Conservation (phyloP, 1,140 invertebrate genomes). For the Diabrotica virgifera region DNA sequence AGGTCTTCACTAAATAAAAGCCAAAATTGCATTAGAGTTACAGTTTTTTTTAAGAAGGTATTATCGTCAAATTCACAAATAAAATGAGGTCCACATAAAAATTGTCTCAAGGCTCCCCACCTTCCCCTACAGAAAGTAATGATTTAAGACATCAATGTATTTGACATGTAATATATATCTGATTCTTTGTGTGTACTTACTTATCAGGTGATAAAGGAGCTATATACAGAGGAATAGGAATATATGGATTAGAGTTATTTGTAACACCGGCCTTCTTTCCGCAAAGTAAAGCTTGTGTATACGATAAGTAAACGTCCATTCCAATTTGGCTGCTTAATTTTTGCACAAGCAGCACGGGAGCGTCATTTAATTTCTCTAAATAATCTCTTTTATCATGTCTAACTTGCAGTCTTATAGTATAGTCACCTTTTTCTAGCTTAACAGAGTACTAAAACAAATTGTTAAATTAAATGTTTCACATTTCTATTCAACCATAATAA, state of each 20-base stretch:
- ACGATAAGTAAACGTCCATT: conserved; percentile 69
- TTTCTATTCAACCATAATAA: too few species aligned
- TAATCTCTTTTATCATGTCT: conserved; percentile 84
- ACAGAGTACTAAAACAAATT: conserved; percentile 67
- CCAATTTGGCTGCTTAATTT: conserved; percentile 70
- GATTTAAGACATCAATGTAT: too few species aligned
- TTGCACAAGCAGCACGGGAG: conserved; percentile 72
- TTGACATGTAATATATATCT: background rate
- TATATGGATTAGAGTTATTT: conserved; percentile 59
- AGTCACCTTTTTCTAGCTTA: conserved; percentile 96
- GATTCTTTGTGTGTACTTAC: conserved; percentile 49
- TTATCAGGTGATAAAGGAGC: conserved; percentile 72
- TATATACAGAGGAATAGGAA: conserved; percentile 70
- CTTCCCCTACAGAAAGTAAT: too few species aligned
- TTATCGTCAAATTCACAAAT: too few species aligned
- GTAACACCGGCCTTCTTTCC: conserved; percentile 74
- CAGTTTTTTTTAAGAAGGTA: too few species aligned
- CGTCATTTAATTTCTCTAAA: conserved; percentile 80
- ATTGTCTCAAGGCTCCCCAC: too few species aligned
- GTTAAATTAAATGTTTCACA: conserved; percentile 17
- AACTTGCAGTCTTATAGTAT: conserved; percentile 79
- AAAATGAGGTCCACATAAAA: too few species aligned
- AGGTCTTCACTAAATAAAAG: too few species aligned
- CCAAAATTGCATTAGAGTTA: too few species aligned
- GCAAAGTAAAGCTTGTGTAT: conserved; percentile 61